Conservation (phyloP, 1,140 invertebrate genomes). For the Saccostrea cuccullata region DNA sequence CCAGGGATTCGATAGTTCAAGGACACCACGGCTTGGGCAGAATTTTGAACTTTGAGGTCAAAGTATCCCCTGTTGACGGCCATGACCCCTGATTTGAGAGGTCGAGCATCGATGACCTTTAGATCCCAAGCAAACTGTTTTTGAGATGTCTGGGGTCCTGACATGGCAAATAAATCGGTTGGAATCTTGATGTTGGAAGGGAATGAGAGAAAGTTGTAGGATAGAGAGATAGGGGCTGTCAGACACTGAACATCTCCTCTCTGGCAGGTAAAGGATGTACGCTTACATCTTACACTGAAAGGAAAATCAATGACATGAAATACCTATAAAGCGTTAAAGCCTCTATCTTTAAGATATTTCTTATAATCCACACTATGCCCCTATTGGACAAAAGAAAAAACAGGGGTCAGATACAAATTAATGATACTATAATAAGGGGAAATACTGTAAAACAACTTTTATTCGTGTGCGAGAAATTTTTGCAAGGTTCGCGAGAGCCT, state of each 20-base stretch:
- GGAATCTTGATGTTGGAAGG: slow-evolving; percentile 90
- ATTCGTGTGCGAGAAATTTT: no score
- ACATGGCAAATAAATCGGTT: slow-evolving; percentile 91
- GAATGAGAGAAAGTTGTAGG: slow-evolving; percentile 94
- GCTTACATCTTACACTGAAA: slow-evolving; percentile 85
- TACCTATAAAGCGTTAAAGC: background rate
- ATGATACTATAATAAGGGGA: no score
- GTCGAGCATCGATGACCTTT: slow-evolving; percentile 80
- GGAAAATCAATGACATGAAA: background rate
- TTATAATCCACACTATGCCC: no score
- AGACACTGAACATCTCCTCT: slow-evolving; percentile 85
- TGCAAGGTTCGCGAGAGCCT: no score
- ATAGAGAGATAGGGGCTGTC: slow-evolving; percentile 88
- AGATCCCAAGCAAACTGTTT: slow-evolving; percentile 86
- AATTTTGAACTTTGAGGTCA: slow-evolving; percentile 61
- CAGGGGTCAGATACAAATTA: no score
- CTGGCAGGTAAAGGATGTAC: slow-evolving; percentile 84
- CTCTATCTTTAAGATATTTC: no score
- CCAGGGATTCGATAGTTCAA: slow-evolving; percentile 87
- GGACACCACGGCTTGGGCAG: slow-evolving; percentile 86
- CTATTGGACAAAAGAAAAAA: no score
- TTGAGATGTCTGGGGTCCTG: slow-evolving; percentile 85
- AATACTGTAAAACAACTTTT: no score
- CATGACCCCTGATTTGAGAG: slow-evolving; percentile 61
- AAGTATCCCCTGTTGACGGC: slow-evolving; percentile 67